These are phyloP conservation scores for Leucoraja erinaceus DNA, from an alignment of 2,113 vertebrate species.

Conservation along the genomic window DNA sequence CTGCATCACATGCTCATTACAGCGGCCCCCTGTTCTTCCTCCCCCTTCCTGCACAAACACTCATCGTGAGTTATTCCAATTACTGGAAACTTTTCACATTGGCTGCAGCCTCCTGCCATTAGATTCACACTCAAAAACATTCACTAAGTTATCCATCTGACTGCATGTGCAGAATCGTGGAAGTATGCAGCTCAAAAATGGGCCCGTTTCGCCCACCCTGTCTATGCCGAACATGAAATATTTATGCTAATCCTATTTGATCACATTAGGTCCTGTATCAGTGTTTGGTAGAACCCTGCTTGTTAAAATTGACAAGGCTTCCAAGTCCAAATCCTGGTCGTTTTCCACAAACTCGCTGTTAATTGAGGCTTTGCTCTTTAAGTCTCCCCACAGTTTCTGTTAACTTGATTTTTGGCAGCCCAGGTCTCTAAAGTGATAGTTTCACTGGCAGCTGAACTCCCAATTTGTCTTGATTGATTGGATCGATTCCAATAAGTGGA, in stretches of 20 bases:
- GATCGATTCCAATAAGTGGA: background rate
- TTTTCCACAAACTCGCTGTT: background rate
- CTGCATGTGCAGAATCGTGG: too few relatives aligned
- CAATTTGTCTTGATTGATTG: background rate
- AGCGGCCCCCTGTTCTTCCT: background rate
- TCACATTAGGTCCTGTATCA: too few relatives aligned
- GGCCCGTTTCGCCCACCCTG: too few relatives aligned
- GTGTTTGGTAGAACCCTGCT: background rate
- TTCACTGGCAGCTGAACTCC: background rate
- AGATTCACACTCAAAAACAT: too few relatives aligned
- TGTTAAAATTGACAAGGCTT: background rate
- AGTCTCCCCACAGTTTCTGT: background rate
- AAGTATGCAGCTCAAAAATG: too few relatives aligned
- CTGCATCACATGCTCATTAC: too few relatives aligned
- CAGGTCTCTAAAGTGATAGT: background rate
- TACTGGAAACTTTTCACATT: background rate
- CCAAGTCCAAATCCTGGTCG: background rate
- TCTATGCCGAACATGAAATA: too few relatives aligned
- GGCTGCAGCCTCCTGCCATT: background rate
- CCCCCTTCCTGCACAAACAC: background rate
- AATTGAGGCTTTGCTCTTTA: background rate
- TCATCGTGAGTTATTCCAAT: background rate
- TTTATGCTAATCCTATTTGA: too few relatives aligned
- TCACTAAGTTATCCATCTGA: too few relatives aligned
- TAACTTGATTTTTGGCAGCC: background rate